phyloP scores from a whole-genome alignment of 2,888 invertebrate species.

The Amphipoea lucens region DNA sequence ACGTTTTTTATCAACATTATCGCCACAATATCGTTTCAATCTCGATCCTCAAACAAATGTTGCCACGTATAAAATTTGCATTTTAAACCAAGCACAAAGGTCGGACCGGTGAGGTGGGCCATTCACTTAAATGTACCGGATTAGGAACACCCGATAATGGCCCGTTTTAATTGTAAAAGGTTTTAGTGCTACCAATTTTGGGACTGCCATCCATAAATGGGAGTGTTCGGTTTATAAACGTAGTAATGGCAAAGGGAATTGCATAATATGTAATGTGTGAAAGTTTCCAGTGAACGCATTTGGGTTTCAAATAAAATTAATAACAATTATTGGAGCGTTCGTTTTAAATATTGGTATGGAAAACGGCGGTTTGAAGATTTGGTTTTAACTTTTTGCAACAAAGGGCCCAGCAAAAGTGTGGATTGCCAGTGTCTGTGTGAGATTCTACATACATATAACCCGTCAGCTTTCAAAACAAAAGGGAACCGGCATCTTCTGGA shows the following conservation, averaged over 20 bases:
- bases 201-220: conserved; percentile 62
- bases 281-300: conserved; percentile 11
- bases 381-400: neutral
- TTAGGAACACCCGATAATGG: conserved; percentile 82
- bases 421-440: neutral
- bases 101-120: conserved; percentile 77
- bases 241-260: conserved; percentile 42
- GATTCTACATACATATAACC: neutral
- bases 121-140: conserved; percentile 78
- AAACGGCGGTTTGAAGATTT: neutral
- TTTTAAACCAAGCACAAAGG: conserved; percentile 77
- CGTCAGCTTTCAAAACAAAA: neutral
- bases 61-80: conserved; percentile 73
- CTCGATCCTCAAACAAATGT: conserved; percentile 58
- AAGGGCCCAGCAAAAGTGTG: neutral
- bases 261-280: conserved; percentile 56
- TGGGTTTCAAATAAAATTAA: conserved; percentile 24
- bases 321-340: neutral
- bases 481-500: neutral
- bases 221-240: conserved; percentile 50
- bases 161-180: conserved; percentile 80
- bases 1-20: conserved; percentile 15
- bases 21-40: conserved; percentile 50
- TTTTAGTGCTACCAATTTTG: conserved; percentile 67
- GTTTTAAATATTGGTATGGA: conserved; percentile 5